phyloP scores from a whole-genome alignment of 2,888 invertebrate genomes.

The Thecophora atra region DNA sequence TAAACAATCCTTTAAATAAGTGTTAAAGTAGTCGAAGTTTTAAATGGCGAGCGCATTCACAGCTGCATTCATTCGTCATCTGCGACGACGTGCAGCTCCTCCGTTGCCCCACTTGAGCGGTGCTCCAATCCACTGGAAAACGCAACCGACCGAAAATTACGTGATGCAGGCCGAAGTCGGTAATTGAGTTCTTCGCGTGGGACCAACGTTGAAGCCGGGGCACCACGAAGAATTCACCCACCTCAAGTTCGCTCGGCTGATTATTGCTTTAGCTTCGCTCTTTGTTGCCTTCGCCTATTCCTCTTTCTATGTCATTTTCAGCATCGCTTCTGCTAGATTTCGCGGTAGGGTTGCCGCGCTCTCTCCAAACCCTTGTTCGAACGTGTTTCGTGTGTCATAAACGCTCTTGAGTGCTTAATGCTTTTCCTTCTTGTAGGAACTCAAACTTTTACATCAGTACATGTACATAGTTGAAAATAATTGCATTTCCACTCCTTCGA shows the following conservation, averaged over 20 bases:
- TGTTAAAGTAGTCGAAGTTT: background rate
- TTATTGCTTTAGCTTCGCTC: background rate
- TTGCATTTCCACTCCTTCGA: background rate
- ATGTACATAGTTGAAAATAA: no score
- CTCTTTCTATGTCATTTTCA: background rate
- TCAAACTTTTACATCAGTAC: no score
- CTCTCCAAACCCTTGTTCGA: background rate
- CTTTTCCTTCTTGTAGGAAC: background rate
- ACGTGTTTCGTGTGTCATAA: constrained; percentile 8
- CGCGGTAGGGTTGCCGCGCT: constrained; percentile 4
- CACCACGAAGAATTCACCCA: background rate
- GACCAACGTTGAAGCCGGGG: no score
- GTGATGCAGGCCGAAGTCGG: constrained; percentile 7
- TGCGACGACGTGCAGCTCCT: background rate
- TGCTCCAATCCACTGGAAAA: background rate
- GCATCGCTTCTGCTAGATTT: constrained; percentile 14
- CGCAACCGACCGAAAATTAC: constrained; percentile 14
- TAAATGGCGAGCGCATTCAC: constrained; percentile 1
- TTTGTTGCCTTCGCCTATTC: background rate
- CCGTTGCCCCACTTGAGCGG: background rate
- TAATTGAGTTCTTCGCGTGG: background rate
- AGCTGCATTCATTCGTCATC: background rate
- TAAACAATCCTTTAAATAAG: background rate
- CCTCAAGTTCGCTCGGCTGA: constrained; percentile 7
- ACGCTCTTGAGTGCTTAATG: background rate